Base-by-base conservation (phyloP, 64 coral and sea anemone genomes). In the Trachythela sp. region DNA sequence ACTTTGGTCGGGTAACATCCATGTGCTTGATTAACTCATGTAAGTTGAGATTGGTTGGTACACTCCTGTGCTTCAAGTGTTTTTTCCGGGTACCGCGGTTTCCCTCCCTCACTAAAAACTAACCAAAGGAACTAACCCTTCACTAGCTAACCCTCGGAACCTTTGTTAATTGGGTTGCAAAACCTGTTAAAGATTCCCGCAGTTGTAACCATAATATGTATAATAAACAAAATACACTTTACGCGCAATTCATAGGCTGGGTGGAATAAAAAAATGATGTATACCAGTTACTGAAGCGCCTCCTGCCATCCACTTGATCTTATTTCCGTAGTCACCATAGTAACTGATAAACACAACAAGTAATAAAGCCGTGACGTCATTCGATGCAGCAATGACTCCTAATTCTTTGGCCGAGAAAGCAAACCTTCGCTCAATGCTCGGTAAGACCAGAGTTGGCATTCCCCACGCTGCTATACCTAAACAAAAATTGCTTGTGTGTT, bases 341-440 rank as follows among this genome's bases (percentile, higher is more conserved):
- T 80, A 80, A 80, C 75, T 80, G 75, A 80, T 80, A 36, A 80
- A 80, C 9, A 39, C 75, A 3, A 80, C 75, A 80, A 80, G 30
- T 37, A 80, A 36, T 22, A 80, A 34, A 18, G 31, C 75, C 15
- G 33, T 11, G 75, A 80, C 34, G 75, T 80, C 75, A 38, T 80
- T 80, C 2, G 75, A 20, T 37, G 75, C 75, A 1, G 75, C 75
- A 34, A 80, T 80, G 1, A 80, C 31, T 0, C 75, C 75, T 9
- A 80, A 30, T 37, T 80, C 75, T 80, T 80, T 80, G 27, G 33
- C 37, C 13, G 75, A 80, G 33, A 80, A 80, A 35, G 13, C 8
- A 39, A 37, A 80, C 20, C 75, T 80, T 34, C 75, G 31, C 33
- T 80, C 75, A 39, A 80, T 80, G 34, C 33, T 80, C 0, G 75